A percentile compares a stretch with the other conserved stretches of the same genome.
phyloP scores from a whole-genome alignment of 1,140 invertebrate genomes.

The Heliconius nattereri region DNA sequence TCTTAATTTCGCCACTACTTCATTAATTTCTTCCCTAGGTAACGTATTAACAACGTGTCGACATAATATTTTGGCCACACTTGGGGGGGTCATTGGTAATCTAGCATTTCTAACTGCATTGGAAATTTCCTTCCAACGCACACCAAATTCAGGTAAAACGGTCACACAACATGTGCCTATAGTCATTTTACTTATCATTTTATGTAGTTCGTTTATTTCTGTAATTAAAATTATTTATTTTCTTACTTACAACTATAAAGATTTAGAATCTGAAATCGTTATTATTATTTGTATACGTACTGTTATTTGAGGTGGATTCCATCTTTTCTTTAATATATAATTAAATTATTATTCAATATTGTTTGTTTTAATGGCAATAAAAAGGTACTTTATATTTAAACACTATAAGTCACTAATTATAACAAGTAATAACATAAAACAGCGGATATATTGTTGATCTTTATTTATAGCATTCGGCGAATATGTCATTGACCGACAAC shows the following conservation, averaged over 20 bases:
- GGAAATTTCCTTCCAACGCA: slow-evolving; percentile 59
- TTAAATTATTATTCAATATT: background rate
- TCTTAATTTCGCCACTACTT: slow-evolving; percentile 51
- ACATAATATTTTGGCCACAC: slow-evolving; percentile 55
- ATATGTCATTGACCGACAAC: background rate
- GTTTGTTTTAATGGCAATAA: background rate
- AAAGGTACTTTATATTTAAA: background rate
- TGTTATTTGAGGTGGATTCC: slow-evolving; percentile 25
- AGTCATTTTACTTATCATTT: slow-evolving; percentile 57
- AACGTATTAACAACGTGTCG: slow-evolving; percentile 47
- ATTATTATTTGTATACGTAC: slow-evolving; percentile 11
- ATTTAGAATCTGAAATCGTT: background rate
- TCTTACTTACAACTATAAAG: background rate
- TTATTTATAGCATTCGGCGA: too few relatives aligned
- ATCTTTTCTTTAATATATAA: slow-evolving; percentile 15
- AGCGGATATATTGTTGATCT: too few relatives aligned
- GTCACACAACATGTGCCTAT: slow-evolving; percentile 49
- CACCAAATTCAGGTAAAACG: slow-evolving; percentile 58
- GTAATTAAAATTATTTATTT: slow-evolving; percentile 16
- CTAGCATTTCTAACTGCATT: slow-evolving; percentile 50
- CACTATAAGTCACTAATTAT: background rate
- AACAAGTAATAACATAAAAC: too few relatives aligned
- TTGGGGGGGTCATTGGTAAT: slow-evolving; percentile 60
- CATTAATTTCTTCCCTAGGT: slow-evolving; percentile 49
- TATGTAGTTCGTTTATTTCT: slow-evolving; percentile 60